Base-by-base conservation (phyloP, 2,797 vertebrate genomes). In the Notolabrus celidotus region DNA sequence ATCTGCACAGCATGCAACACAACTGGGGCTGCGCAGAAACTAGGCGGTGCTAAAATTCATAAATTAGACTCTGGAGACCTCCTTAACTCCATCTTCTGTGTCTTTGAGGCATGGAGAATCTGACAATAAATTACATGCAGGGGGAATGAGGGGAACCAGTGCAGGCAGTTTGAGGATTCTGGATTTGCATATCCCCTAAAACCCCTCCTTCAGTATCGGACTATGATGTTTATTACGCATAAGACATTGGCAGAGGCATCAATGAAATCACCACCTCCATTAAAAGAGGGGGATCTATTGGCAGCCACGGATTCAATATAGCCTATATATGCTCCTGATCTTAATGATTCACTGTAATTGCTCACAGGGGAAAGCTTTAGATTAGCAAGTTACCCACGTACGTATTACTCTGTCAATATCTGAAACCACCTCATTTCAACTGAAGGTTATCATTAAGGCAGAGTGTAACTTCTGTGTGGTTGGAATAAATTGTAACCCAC, bases 1-100 rank as follows among this genome's bases (percentile, higher is more conserved):
- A 74, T 76, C 66, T 65, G 34, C 74, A 71, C 31, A 61, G 71
- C 25, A 20, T 56, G 71, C 62, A 79, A 42, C 77, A 69, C 66
- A 77, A 75, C 68, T 66, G 64, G n/a, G 80, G 80, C 67, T 79
- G 78, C 47, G 66, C 61, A 69, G 73, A 74, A 86, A 76, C 65
- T 55, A 42, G 73, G 80, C 65, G 11, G 52, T 67, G 72, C 41
- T 78, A 82, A 80, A 88, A 91, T 90, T 92, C 79, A 88, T 91
- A 92, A 92, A 93, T 92, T 84, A 91, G 89, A 54, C 93, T 89
- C 91, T 31, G 65, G 92, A 90, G 90, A 90, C 86, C 77, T 86
- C 72, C 83, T 89, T 85, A 81, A 84, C 89, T 88, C 85, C 78
- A 73, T 89, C 77, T 73, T 79, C 68, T 75, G 74, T 82, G 80